Evolutionary conservation across 92 coral and sea anemone genomes (phyloP).

Genomic region (Parazoanthus swiftii): DNA sequence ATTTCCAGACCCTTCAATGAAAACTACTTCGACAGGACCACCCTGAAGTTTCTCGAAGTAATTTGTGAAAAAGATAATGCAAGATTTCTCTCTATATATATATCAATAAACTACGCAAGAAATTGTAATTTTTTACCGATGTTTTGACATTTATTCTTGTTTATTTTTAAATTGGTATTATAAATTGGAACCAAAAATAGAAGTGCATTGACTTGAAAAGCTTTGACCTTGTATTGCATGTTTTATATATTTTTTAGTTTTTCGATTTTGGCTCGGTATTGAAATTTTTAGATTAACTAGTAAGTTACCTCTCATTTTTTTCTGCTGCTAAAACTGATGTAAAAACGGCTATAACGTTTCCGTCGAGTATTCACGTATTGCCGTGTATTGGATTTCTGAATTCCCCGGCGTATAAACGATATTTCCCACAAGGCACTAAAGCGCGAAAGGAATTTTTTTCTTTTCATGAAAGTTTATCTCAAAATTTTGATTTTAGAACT

Average conservation of each 20-base stretch:
- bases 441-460: background rate
- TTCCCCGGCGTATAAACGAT: background rate
- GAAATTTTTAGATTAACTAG: background rate
- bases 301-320: background rate
- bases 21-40: background rate
- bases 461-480: background rate
- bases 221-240: background rate
- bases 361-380: background rate
- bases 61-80: background rate
- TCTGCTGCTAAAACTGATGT: too few species aligned
- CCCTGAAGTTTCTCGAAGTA: background rate
- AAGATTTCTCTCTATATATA: background rate
- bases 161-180: background rate
- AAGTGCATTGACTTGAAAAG: background rate
- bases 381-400: too few species aligned
- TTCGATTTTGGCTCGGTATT: background rate
- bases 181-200: constrained; percentile 22
- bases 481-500: constrained; percentile 9
- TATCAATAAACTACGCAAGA: background rate
- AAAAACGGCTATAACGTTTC: background rate
- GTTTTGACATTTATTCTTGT: constrained; percentile 13
- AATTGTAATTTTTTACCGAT: background rate
- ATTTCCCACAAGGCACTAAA: background rate
- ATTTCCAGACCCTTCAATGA: background rate
- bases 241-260: background rate